Base-by-base conservation (phyloP, 1,140 invertebrate species). In the Nephila pilipes region DNA sequence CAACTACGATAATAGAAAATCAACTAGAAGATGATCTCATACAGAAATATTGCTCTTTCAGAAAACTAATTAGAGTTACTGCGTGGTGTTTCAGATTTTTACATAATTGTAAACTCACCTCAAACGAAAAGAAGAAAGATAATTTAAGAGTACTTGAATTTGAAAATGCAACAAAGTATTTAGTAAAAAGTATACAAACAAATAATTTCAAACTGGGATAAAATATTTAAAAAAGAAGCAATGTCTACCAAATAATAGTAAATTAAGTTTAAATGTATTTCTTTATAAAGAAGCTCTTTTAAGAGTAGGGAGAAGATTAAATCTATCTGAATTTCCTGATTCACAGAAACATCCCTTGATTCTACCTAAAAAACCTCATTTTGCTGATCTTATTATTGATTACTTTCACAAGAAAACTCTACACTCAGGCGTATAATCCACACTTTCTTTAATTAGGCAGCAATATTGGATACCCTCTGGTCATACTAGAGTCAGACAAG, bases 271-370 rank as follows among this genome's bases (percentile, higher is more conserved):
- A 63, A 85, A 81, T 58, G 20, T 16, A 20, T 93, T 75, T 36
- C 38, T 93, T n/a, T 81, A 93, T 18, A 75, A 87, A 32, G 12
- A 93, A 4, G 54, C 87, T n/a, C 16, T 85, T 25, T 58, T 93
- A 1, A 55, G 91, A 87, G 63, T 93, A 18, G 83, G 79, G 10
- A 58, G 57, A 54, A 85, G 90, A 85, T 54, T 92, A 22, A 25
- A 75, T 12, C 2, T 36, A 54, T 85, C 60, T 22, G 38, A 85
- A 4, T 29, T 85, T n/a, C 29, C 79, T 36, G 25, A 55, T 22
- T 18, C 2, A 36, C 81, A 93, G 46, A 93, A 93, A 54, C 60
- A 87, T 55, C 91, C 57, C 55, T 16, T 93, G 4, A n/a, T 85
- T 29, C 29, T 54, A 12, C 58, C 91, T 16, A 85, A 93, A n/a